Base-by-base conservation (phyloP, 2,113 vertebrate genomes). In the Cyanoramphus novaezelandiae region DNA sequence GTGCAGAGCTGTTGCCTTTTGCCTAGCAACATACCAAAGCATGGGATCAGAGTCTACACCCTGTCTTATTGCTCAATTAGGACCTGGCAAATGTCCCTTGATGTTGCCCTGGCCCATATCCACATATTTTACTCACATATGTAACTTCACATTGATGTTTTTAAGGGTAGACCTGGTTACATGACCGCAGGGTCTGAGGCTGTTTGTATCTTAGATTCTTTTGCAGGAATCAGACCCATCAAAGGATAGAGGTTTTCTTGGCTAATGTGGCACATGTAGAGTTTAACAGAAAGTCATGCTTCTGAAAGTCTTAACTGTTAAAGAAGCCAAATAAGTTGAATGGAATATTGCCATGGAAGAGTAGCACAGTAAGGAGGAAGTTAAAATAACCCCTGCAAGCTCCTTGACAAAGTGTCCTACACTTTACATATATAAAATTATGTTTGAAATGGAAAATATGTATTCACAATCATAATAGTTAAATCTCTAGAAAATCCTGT, bases 21-120 rank as follows among this genome's bases (percentile, higher is more conserved):
- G 92, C 96, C 84, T 96, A 96, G 95, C 96, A 96, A 92, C 95
- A 93, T 94, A 93, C 92, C 92, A 91, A 91, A 93, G 93, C 91
- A 92, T 82, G 78, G 83, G 86, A 89, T 95, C 84, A 91, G 91
- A 94, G 96, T 71, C 96, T 96, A 96, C 96, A 94, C 95, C 95
- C 93, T 91, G 88, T 65, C 86, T 90, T 89, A 82, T 97, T 97
- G 92, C 96, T 96, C 92, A 97, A 96, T 89, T 94, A 93, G 86
- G 77, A 80, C 76, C 92, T 96, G 95, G 95, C 88, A 96, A 89
- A 87, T 0, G 1, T 89, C 86, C 53, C 68, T 89, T 1, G 0
- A 67, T 89, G 67, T 92, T 79, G 62, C 44, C n/a, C 86, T 95
- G 96, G 92, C 93, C 74, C 24, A 7, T n/a, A 92, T 89, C 72